Evolutionary conservation across 2,888 invertebrate genomes (phyloP).

Genomic region (Tribolium freemani): DNA sequence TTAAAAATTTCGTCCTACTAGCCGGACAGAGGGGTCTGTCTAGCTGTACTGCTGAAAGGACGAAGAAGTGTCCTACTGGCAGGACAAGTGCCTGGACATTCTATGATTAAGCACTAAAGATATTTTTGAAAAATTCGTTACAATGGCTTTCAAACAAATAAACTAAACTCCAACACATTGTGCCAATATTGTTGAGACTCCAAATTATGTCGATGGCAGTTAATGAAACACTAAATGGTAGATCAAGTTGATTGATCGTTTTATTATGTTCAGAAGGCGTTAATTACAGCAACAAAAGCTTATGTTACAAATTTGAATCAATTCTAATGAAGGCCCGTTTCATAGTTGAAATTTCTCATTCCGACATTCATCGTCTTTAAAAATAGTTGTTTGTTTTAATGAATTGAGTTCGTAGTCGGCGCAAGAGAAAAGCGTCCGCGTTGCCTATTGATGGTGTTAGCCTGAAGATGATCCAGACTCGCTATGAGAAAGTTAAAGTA

Average conservation of each 20-base stretch:
- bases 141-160: no score
- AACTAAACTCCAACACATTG: no score
- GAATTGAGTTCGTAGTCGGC: slow-evolving; percentile 16
- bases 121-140: no score
- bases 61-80: no score
- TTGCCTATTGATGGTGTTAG: slow-evolving; percentile 31
- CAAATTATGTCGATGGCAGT: no score
- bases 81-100: no score
- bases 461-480: slow-evolving; percentile 43
- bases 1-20: no score
- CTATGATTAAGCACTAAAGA: no score
- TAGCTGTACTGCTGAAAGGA: no score
- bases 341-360: not conserved
- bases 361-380: slow-evolving; percentile 1
- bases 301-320: not conserved
- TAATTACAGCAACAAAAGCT: not conserved
- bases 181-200: no score
- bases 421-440: slow-evolving; percentile 14
- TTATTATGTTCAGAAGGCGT: not conserved
- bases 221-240: not conserved
- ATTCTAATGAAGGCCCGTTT: not conserved
- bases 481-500: slow-evolving; percentile 50
- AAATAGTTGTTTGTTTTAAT: slow-evolving; percentile 29
- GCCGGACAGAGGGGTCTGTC: no score
- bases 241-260: not conserved